Percentiles rank a stretch among this genome's conserved stretches.
phyloP scores from a whole-genome alignment of 2,888 invertebrate genomes.

The Endotricha flammealis region DNA sequence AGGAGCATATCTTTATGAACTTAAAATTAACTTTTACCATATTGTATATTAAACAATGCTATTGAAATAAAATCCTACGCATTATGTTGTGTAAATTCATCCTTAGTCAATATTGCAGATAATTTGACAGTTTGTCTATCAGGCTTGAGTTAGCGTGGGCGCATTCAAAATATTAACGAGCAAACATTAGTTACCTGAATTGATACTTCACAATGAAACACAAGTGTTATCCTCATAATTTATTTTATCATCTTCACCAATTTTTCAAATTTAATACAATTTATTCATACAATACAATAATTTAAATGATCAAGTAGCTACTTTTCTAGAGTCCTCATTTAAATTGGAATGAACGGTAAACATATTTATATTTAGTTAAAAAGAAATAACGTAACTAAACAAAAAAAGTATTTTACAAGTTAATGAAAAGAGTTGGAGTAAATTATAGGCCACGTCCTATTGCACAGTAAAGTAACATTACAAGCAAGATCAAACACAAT shows the following conservation, averaged over 20 bases:
- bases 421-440: constrained; percentile 40
- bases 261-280: constrained; percentile 74
- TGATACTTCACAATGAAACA: constrained; percentile 28
- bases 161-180: too few species aligned
- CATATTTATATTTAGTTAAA: constrained; percentile 70
- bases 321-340: constrained; percentile 71
- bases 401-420: constrained; percentile 54
- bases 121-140: constrained; percentile 7
- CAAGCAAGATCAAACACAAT: constrained; percentile 29
- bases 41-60: too few species aligned
- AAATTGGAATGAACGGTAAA: constrained; percentile 78
- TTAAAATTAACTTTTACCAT: too few species aligned
- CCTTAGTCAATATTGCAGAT: constrained; percentile 2
- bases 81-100: too few species aligned
- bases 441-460: constrained; percentile 64
- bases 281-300: constrained; percentile 76
- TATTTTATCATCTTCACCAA: constrained; percentile 76
- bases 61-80: too few species aligned
- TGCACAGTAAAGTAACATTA: constrained; percentile 54
- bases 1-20: too few species aligned
- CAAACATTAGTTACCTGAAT: too few species aligned
- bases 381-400: constrained; percentile 73
- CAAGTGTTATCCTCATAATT: constrained; percentile 65
- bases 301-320: constrained; percentile 75
- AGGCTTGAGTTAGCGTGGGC: constrained; percentile 6